A percentile compares a stretch with the other conserved stretches of the same genome.
Conservation (phyloP, 1,140 invertebrate species). For the Drosophila subpulchrella region DNA sequence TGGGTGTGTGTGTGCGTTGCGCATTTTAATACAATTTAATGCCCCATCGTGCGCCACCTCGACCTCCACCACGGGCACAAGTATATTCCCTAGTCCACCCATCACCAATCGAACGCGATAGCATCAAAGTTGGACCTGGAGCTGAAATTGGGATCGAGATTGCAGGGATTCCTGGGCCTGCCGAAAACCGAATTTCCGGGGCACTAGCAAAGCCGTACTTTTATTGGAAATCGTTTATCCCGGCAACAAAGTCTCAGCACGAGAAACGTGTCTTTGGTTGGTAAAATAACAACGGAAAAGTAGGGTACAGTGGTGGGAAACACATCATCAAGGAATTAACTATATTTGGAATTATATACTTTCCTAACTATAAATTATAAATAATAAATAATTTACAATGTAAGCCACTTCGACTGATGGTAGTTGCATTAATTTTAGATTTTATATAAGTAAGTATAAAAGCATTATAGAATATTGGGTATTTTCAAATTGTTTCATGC, state of each 20-base stretch:
- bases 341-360: too few species aligned
- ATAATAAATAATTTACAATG: too few species aligned
- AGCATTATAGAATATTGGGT: too few species aligned
- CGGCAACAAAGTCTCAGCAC: conserved; percentile 40
- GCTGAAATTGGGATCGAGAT: conserved; percentile 22
- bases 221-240: conserved; percentile 83
- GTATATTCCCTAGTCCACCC: conserved; percentile 12
- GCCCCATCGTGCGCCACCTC: conserved; percentile 69
- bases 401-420: too few species aligned
- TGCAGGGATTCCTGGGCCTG: conserved; percentile 39
- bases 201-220: conserved; percentile 57
- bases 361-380: too few species aligned
- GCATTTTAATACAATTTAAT: conserved; percentile 83
- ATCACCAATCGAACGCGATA: conserved; percentile 73
- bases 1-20: conserved; percentile 60
- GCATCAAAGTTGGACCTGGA: conserved; percentile 45
- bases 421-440: too few species aligned
- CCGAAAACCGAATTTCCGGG: conserved; percentile 60
- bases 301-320: conserved; percentile 41
- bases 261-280: conserved; percentile 53
- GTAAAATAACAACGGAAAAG: background rate
- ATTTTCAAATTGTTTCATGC: too few species aligned
- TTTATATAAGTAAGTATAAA: too few species aligned
- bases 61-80: conserved; percentile 23
- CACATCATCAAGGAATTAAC: too few species aligned